A percentile compares a stretch with the other conserved stretches of the same genome.
These are phyloP conservation scores for Takifugu flavidus DNA, from an alignment of 2,113 vertebrate genomes.

Conservation along the genomic window DNA sequence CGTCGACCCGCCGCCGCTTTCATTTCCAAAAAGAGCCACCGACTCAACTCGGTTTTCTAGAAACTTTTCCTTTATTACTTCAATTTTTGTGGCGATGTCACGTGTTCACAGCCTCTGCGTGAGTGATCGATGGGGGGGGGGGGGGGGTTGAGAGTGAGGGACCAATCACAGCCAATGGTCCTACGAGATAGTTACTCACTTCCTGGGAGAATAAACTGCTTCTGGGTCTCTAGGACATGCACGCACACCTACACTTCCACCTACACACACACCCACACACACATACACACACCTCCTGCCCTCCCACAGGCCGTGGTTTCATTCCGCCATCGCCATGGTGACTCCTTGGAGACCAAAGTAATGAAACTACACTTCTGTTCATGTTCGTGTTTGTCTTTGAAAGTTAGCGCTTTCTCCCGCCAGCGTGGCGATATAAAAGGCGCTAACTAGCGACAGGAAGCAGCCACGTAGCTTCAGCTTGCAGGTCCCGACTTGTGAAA, in stretches of 20 bases:
- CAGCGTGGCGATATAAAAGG: conserved; percentile 2
- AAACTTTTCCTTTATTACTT: too few species aligned
- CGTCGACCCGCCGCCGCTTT: too few species aligned
- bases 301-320: conserved; percentile 70
- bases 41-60: too few species aligned
- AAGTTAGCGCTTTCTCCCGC: conserved; percentile 28
- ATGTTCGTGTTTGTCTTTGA: conserved; percentile 14
- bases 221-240: conserved; percentile 57
- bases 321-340: conserved; percentile 61
- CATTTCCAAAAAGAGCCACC: too few species aligned
- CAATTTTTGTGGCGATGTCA: too few species aligned
- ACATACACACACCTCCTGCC: conserved; percentile 9
- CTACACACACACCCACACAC: conserved; percentile 22
- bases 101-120: not conserved
- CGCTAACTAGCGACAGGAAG: conserved; percentile 10
- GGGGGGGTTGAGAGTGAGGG: conserved; percentile 35
- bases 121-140: conserved; percentile 12
- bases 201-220: conserved; percentile 56
- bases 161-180: conserved; percentile 43
- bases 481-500: conserved; percentile 61
- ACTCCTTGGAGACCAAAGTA: conserved; percentile 61
- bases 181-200: conserved; percentile 51
- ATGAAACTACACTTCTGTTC: conserved; percentile 53
- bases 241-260: not conserved
- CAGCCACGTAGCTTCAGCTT: conserved; percentile 25